Base-by-base conservation (phyloP, 2,797 vertebrate species). In the Octomys mimax region DNA sequence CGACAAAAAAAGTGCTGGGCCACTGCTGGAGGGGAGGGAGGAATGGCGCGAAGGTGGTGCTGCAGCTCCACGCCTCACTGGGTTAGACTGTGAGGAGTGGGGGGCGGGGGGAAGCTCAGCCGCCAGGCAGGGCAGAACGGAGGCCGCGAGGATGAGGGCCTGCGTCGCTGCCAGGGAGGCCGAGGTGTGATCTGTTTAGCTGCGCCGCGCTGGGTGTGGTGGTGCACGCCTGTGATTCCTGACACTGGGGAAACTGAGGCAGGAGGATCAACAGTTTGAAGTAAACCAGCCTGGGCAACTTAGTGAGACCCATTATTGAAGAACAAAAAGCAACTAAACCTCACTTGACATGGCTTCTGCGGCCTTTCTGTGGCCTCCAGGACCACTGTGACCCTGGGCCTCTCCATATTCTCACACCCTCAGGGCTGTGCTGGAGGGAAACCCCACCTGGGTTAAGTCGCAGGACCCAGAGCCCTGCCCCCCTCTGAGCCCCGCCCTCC, bases 1-100 rank as follows among this genome's bases (percentile, higher is more conserved):
- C 28, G 16, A 49, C 31, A 7, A 19, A n/a, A 18, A 18, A 19
- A 18, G 5, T 19, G 49, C 3, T 6, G 61, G 49, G n/a, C 33
- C 9, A 12, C 14, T n/a, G 42, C 12, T 0, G 49, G 26, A 28
- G 54, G 54, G 26, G 71, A 85, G 16, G 31, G 39, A 6, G 73
- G 39, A 16, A 28, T 0, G 3, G 28, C 33, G 49, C 26, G 13
- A 52, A 33, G 1, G 9, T 0, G 46, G 31, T 3, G 22, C 1
- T 3, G 3, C 33, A 14, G 16, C 39, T 24, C 57, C 2, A 31
- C 9, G 6, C 62, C 42, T 13, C 1, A 0, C 0, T 16, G 9
- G 9, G 16, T 68, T 19, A 4, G 64, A 46, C 26, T 90, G 10
- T 42, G 1, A 9, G 33, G 28, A 70, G n/a, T 36, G 21, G 36